These are phyloP conservation scores for Enteromius trimaculatus DNA, from an alignment of 2,797 vertebrate species.

Conservation along the genomic window DNA sequence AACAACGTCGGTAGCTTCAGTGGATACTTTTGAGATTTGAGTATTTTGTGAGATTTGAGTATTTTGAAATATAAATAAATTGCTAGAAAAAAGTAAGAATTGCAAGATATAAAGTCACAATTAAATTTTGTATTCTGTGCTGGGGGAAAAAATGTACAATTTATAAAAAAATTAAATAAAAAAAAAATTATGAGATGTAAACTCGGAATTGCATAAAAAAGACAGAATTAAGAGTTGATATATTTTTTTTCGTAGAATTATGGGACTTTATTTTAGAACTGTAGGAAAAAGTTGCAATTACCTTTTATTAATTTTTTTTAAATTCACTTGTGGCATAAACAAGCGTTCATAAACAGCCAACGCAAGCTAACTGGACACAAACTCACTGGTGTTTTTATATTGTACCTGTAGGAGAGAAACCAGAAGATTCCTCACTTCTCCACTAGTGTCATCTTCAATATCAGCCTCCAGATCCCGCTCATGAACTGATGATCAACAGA, in stretches of 20 bases:
- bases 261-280: no score
- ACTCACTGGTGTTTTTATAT: neutral
- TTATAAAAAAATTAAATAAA: neutral
- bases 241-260: neutral
- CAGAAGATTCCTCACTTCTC: constrained; percentile 85
- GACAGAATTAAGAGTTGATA: neutral
- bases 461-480: constrained; percentile 85
- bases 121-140: neutral
- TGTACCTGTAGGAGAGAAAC: constrained; percentile 87
- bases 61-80: neutral
- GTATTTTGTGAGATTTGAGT: no score
- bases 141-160: neutral
- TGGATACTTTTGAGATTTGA: neutral
- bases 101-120: neutral
- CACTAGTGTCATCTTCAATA: constrained; percentile 88
- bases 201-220: no score
- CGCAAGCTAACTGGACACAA: neutral
- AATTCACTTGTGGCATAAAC: neutral
- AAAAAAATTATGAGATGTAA: neutral
- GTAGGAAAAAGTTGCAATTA: neutral
- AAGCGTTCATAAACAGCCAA: neutral
- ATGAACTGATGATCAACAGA: constrained; percentile 76
- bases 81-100: neutral
- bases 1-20: neutral
- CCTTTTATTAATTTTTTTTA: neutral